phyloP scores from a whole-genome alignment of 1,140 invertebrate genomes.

The Formica selysi region DNA sequence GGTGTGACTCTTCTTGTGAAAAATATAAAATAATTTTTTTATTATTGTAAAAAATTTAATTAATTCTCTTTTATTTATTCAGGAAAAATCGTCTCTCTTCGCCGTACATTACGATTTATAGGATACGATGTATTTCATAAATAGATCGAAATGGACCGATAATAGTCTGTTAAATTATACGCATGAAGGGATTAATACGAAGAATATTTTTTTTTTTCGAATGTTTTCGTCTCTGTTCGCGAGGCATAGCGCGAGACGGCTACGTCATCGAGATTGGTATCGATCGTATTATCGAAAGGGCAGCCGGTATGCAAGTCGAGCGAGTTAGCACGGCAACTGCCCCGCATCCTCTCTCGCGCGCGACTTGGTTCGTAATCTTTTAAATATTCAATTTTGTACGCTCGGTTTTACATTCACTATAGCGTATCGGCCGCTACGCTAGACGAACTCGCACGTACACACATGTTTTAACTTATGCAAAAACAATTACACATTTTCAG shows the following conservation, averaged over 20 bases:
- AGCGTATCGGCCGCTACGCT: slow-evolving; percentile 53
- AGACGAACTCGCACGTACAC: slow-evolving; percentile 35
- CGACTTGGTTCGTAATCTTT: slow-evolving; percentile 59
- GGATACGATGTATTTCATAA: too few species aligned
- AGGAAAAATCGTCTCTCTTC: too few species aligned
- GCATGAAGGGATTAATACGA: neutral
- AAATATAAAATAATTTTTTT: neutral
- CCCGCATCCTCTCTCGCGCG: slow-evolving; percentile 23
- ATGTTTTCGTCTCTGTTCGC: neutral
- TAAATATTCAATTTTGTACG: slow-evolving; percentile 67
- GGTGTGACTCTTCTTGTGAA: neutral
- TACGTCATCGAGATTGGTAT: slow-evolving; percentile 50
- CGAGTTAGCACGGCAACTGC: slow-evolving; percentile 23
- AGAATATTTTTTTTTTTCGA: slow-evolving; percentile 21
- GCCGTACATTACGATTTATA: too few species aligned
- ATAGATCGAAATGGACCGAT: neutral
- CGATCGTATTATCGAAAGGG: slow-evolving; percentile 56
- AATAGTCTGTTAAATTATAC: neutral
- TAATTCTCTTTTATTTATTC: neutral
- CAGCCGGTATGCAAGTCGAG: neutral
- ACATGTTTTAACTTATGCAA: slow-evolving; percentile 12
- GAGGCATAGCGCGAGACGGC: slow-evolving; percentile 2
- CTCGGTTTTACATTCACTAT: slow-evolving; percentile 65
- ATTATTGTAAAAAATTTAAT: neutral
- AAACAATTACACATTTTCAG: slow-evolving; percentile 38